Base-by-base conservation (phyloP, 2,888 invertebrate genomes). In the Carabus problematicus region DNA sequence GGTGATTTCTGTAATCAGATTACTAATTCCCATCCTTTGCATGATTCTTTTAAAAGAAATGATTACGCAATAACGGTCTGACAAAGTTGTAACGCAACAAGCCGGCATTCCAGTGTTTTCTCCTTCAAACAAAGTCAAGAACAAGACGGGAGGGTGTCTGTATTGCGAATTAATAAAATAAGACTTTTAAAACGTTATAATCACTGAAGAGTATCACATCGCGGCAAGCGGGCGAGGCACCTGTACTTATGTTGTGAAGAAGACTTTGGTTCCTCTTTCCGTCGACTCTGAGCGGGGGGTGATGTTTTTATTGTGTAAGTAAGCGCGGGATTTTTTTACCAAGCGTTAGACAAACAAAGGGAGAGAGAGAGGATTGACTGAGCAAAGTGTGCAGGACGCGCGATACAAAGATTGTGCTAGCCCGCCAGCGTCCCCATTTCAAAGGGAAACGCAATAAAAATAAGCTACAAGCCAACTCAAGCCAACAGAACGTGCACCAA, bases 241-340 rank as follows among this genome's bases (percentile, higher is more conserved):
- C 29, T 29, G 29, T 29, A 29, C 29, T 29, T 29, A 6, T 41
- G 66, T 8, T 12, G 42, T 11, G 39, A 19, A 14, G 11, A 45
- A 45, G 14, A 45, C n/a, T n/a, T n/a, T n/a, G n/a, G n/a, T n/a
- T n/a, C n/a, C n/a, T n/a, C n/a, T n/a, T n/a, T n/a, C n/a, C n/a
- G n/a, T n/a, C n/a, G n/a, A n/a, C 29, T 2, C 29, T 6, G 45
- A 1, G 14, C 3, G 39, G 9, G 62, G 40, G 19, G 52, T 58
- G 59, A 66, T 66, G 66, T 66, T 66, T 66, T 66, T 59, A 66
- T 66, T 66, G 66, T 66, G 64, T 56, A 64, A 64, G 45, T 64
- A 64, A 64, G 64, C 56, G 45, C 39, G 45, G 8, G 16, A 29
- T 19, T 12, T 62, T 49, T 62, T 62, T 49, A 47, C 49, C 49